phyloP scores from a whole-genome alignment of 2,113 vertebrate species.

The Spea multiplicata region DNA sequence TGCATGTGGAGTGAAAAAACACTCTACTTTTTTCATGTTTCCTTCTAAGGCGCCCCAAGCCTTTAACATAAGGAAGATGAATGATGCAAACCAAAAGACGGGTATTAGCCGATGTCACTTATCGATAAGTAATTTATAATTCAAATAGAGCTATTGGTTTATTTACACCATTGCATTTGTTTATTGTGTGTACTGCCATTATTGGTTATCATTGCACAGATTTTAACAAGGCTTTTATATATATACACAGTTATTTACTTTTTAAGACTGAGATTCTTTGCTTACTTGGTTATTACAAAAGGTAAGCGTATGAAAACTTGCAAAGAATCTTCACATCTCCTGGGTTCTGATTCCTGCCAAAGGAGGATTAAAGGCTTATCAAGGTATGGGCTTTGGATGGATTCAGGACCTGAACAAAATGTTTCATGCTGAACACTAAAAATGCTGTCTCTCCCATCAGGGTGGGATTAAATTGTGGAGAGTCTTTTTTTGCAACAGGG shows the following conservation, averaged over 20 bases:
- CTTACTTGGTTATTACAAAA: constrained; percentile 29
- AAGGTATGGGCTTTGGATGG: constrained; percentile 33
- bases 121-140: too few species aligned
- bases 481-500: constrained; percentile 29
- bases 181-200: too few species aligned
- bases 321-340: constrained; percentile 29
- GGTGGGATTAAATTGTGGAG: constrained; percentile 38
- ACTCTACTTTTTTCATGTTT: too few species aligned
- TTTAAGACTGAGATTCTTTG: constrained; percentile 8
- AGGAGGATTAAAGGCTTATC: constrained; percentile 40
- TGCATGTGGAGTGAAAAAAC: too few species aligned
- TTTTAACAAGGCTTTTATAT: background rate
- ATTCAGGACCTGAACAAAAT: constrained; percentile 45
- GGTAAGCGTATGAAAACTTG: constrained; percentile 34
- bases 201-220: background rate
- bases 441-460: constrained; percentile 36
- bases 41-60: too few species aligned
- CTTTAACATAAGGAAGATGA: too few species aligned
- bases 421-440: constrained; percentile 42
- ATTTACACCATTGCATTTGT: too few species aligned
- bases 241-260: background rate
- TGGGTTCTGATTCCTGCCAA: constrained; percentile 25
- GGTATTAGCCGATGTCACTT: too few species aligned
- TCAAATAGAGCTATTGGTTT: too few species aligned
- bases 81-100: too few species aligned